Evolutionary conservation across 2,113 vertebrate genomes (phyloP).

Genomic region (Triplophysa tibetana): DNA sequence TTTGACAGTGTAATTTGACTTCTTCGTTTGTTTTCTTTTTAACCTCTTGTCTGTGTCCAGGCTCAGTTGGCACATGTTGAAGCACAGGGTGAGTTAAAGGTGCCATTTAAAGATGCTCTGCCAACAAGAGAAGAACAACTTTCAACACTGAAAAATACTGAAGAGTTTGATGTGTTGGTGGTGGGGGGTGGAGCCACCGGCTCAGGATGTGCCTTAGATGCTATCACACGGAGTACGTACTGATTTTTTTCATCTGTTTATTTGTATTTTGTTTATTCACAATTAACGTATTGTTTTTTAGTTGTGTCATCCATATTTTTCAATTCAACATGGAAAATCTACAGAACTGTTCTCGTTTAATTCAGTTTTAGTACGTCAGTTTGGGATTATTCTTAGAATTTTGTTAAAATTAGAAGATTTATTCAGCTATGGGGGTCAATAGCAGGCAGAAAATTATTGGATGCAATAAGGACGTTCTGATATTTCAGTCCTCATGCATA

Average conservation of each 20-base stretch:
- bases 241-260: not conserved
- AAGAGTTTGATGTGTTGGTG: conserved; percentile 88
- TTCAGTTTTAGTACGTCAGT: conserved; percentile 41
- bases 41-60: conserved; percentile 62
- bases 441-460: not conserved
- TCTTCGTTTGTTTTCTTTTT: not conserved
- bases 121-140: conserved; percentile 84
- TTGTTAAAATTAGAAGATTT: not conserved
- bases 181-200: conserved; percentile 95
- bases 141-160: conserved; percentile 61
- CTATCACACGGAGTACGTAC: conserved; percentile 86
- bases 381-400: not conserved
- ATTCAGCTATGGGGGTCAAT: conserved; percentile 19
- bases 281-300: too few species aligned
- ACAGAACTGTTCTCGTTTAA: not conserved
- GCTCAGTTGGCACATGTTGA: conserved; percentile 74
- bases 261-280: not conserved
- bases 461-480: conserved; percentile 55
- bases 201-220: conserved; percentile 91
- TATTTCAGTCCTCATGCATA: conserved; percentile 53
- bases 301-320: too few species aligned
- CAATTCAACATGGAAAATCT: too few species aligned
- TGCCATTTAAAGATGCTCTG: conserved; percentile 65
- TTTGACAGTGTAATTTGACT: not conserved
- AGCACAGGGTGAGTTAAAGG: conserved; percentile 75